phyloP scores from a whole-genome alignment of 2,888 invertebrate species.

The Malacosoma neustria region DNA sequence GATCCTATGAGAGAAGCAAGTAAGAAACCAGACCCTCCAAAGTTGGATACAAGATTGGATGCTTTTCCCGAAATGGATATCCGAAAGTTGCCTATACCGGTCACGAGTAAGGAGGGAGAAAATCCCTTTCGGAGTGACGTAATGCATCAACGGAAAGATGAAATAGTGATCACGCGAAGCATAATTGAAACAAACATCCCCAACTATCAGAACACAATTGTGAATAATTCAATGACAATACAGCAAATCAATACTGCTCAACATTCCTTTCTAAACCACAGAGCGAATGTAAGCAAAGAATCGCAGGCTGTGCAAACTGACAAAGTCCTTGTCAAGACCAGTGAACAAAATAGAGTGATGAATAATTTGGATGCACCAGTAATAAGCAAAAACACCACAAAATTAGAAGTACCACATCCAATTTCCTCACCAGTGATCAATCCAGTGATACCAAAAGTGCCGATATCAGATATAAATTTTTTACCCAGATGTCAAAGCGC shows the following conservation, averaged over 20 bases:
- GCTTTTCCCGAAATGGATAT: conserved; percentile 46
- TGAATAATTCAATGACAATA: conserved; percentile 57
- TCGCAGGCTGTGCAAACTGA: conserved; percentile 58
- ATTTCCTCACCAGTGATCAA: conserved; percentile 66
- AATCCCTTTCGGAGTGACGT: conserved; percentile 49
- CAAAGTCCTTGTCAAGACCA: conserved; percentile 44
- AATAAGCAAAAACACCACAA: conserved; percentile 51
- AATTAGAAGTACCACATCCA: conserved; percentile 65
- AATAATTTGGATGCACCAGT: conserved; percentile 44
- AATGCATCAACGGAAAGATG: conserved; percentile 47
- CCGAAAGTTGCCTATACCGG: conserved; percentile 36
- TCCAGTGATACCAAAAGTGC: conserved; percentile 60
- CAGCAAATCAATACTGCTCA: conserved; percentile 56
- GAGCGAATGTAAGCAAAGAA: conserved; percentile 49
- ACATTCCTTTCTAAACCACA: conserved; percentile 49
- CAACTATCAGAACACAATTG: conserved; percentile 45
- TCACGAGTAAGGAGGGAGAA: conserved; percentile 46
- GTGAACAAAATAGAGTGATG: conserved; percentile 40
- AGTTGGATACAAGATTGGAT: conserved; percentile 53
- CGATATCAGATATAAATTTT: conserved; percentile 55
- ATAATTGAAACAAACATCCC: conserved; percentile 48
- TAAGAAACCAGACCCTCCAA: conserved; percentile 47
- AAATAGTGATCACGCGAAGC: conserved; percentile 54
- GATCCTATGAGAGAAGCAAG: conserved; percentile 44
- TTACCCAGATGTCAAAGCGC: conserved; percentile 66